Percentiles rank a stretch among this genome's conserved stretches.
These are phyloP conservation scores for Phengaris alcon DNA, from an alignment of 2,888 invertebrate genomes.

Conservation along the genomic window DNA sequence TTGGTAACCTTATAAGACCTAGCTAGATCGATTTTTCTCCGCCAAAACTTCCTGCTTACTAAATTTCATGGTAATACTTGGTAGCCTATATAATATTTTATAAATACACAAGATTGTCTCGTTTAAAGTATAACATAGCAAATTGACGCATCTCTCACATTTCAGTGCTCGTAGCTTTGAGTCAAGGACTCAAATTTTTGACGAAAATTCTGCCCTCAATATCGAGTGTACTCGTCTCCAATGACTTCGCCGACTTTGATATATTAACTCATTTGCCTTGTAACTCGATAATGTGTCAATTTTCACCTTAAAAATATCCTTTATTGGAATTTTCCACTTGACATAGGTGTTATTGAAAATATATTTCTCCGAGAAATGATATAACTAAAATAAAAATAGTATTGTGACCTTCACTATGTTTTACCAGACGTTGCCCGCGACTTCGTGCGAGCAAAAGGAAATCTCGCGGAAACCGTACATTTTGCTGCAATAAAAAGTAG, in stretches of 20 bases:
- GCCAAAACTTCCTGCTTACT: too few species aligned
- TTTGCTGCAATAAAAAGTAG: too few species aligned
- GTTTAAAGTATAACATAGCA: background rate
- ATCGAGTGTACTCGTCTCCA: slow-evolving; percentile 7
- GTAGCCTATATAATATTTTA: too few species aligned
- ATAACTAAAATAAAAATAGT: background rate
- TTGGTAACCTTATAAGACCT: too few species aligned
- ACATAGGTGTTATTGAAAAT: background rate
- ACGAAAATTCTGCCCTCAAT: background rate
- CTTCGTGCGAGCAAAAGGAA: too few species aligned
- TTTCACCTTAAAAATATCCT: background rate
- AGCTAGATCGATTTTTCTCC: too few species aligned
- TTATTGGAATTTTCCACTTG: background rate
- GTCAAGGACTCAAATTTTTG: background rate
- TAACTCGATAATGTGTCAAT: slow-evolving; percentile 4
- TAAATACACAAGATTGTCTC: too few species aligned
- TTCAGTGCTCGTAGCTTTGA: background rate
- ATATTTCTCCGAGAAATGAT: background rate
- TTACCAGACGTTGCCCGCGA: too few species aligned
- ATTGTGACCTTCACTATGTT: too few species aligned
- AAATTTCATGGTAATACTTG: too few species aligned
- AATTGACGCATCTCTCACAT: background rate
- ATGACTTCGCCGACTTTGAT: slow-evolving; percentile 8
- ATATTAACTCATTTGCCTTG: slow-evolving; percentile 15
- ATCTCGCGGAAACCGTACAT: too few species aligned